phyloP scores from a whole-genome alignment of 2,113 vertebrate genomes.

The Zapornia atra region DNA sequence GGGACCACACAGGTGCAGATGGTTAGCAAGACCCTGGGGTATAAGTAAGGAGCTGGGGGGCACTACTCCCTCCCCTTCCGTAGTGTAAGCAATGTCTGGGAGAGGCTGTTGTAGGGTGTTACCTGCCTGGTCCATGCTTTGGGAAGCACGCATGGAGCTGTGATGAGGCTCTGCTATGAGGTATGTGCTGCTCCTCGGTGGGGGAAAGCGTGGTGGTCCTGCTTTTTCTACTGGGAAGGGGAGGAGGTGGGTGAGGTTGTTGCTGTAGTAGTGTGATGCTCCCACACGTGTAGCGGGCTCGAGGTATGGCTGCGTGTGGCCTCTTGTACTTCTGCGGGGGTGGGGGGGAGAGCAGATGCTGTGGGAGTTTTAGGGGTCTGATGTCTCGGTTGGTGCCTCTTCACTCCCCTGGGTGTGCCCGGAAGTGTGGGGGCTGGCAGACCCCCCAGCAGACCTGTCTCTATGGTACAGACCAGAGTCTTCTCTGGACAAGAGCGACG shows the following conservation, averaged over 20 bases:
- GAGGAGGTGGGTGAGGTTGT: not conserved
- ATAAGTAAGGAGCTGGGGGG: not conserved
- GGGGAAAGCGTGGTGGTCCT: not conserved
- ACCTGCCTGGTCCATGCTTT: accelerated
- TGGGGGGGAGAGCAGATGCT: accelerated
- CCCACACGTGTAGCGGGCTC: accelerated
- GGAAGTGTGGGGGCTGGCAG: not conserved
- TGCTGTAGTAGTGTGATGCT: not conserved
- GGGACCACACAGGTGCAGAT: accelerated
- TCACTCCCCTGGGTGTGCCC: not conserved
- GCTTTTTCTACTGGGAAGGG: not conserved
- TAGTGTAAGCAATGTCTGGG: accelerated
- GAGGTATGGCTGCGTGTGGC: not conserved
- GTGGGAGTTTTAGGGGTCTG: not conserved
- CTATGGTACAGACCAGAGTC: not conserved
- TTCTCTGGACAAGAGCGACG: not conserved
- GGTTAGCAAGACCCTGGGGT: too few species aligned
- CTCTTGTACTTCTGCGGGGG: not conserved
- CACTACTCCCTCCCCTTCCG: accelerated
- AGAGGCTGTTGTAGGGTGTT: accelerated
- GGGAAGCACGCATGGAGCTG: accelerated
- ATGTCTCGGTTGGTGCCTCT: not conserved
- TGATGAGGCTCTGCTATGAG: accelerated
- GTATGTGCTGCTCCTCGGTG: accelerated
- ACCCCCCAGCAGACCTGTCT: not conserved